phyloP scores from a whole-genome alignment of 2,797 vertebrate species.

The Pogonophryne albipinna region DNA sequence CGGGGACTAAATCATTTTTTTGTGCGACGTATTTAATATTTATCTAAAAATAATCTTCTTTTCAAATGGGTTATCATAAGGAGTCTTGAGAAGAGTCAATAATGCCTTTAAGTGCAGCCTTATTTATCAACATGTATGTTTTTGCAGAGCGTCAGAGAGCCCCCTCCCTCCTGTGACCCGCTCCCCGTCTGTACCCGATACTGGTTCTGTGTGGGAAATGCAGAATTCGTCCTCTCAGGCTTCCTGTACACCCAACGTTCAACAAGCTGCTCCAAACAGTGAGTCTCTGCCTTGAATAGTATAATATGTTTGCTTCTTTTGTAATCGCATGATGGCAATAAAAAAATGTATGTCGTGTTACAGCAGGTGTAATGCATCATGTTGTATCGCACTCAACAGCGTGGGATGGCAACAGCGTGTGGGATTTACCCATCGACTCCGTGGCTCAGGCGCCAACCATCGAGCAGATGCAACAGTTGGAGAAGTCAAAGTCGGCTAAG shows the following conservation, averaged over 20 bases:
- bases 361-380: not conserved
- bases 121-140: not conserved
- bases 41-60: no score
- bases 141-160: constrained; percentile 81
- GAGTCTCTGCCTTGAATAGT: constrained; percentile 45
- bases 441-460: constrained; percentile 92
- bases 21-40: no score
- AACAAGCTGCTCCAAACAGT: constrained; percentile 79
- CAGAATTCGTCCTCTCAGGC: constrained; percentile 91
- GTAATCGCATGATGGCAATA: not conserved
- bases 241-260: constrained; percentile 86
- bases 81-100: no score
- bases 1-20: no score
- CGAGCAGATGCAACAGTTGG: constrained; percentile 97
- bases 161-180: constrained; percentile 93
- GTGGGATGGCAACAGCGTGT: constrained; percentile 98
- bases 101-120: no score
- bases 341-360: not conserved
- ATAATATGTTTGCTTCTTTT: not conserved
- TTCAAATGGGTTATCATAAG: no score
- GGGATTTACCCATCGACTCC: constrained; percentile 97
- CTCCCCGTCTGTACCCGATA: constrained; percentile 93
- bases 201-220: constrained; percentile 97
- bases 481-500: constrained; percentile 96
- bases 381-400: constrained; percentile 74